A percentile compares a stretch with the other conserved stretches of the same genome.
phyloP scores from a whole-genome alignment of 1,140 invertebrate species.

The Plutomurus gul region DNA sequence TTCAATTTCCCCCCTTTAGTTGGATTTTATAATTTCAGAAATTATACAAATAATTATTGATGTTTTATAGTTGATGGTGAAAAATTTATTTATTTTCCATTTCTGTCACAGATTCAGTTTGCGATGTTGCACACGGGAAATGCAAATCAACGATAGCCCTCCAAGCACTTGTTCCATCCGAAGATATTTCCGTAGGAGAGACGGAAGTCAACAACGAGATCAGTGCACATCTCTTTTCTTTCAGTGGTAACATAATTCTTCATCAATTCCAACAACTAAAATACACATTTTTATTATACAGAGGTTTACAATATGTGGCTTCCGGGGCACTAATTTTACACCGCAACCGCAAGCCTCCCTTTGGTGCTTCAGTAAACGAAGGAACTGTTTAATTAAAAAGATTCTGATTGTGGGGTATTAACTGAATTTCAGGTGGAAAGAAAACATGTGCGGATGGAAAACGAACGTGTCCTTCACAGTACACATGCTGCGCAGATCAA shows the following conservation, averaged over 20 bases:
- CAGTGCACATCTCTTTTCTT: too few species aligned
- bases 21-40: too few species aligned
- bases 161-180: too few species aligned
- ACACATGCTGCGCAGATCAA: conserved; percentile 32
- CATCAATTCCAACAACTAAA: neutral
- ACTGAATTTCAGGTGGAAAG: neutral
- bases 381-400: too few species aligned
- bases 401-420: neutral
- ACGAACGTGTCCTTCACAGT: conserved; percentile 6
- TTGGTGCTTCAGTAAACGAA: too few species aligned
- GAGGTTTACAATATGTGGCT: neutral
- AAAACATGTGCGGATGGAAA: conserved; percentile 22
- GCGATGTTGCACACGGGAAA: neutral
- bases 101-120: neutral
- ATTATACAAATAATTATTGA: neutral
- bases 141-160: neutral
- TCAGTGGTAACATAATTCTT: too few species aligned
- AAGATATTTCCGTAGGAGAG: too few species aligned
- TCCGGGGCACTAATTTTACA: neutral
- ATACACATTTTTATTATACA: neutral
- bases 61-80: too few species aligned
- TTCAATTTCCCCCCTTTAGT: too few species aligned
- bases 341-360: too few species aligned
- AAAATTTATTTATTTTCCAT: neutral
- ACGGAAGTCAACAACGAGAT: too few species aligned